Evolutionary conservation across 2,797 vertebrate species (phyloP).

Genomic region (Emydoidea blandingii): DNA sequence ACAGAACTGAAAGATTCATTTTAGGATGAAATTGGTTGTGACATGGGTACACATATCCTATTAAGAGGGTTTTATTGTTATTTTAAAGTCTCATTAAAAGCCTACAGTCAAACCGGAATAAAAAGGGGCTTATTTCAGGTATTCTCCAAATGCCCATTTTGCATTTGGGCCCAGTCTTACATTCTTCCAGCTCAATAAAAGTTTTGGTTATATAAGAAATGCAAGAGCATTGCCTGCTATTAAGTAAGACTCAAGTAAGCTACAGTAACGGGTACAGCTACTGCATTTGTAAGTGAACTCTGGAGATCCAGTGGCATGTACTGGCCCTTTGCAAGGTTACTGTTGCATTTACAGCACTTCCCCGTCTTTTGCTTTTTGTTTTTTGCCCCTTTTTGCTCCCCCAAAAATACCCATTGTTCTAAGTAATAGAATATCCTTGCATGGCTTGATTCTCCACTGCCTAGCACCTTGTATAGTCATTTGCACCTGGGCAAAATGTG

Average conservation of each 20-base stretch:
- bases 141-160: background rate
- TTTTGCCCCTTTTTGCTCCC: background rate
- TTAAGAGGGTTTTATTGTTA: slow-evolving; percentile 66
- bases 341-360: background rate
- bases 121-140: slow-evolving; percentile 2
- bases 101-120: slow-evolving; percentile 27
- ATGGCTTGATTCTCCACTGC: background rate
- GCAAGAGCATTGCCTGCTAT: background rate
- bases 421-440: background rate
- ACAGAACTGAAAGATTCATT: slow-evolving; percentile 25
- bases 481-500: too few relatives aligned
- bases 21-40: slow-evolving; percentile 23
- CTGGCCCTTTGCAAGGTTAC: background rate
- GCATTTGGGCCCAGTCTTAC: background rate
- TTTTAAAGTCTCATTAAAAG: slow-evolving; percentile 28
- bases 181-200: background rate
- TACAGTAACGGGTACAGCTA: background rate
- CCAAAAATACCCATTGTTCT: background rate
- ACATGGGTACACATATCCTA: slow-evolving; percentile 64
- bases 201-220: background rate
- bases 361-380: too few relatives aligned
- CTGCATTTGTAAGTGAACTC: background rate
- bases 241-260: background rate
- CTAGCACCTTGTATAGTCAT: background rate
- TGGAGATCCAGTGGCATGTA: background rate